These are phyloP conservation scores for Clarias magur DNA, from an alignment of 2,113 vertebrate species.

Conservation along the genomic window DNA sequence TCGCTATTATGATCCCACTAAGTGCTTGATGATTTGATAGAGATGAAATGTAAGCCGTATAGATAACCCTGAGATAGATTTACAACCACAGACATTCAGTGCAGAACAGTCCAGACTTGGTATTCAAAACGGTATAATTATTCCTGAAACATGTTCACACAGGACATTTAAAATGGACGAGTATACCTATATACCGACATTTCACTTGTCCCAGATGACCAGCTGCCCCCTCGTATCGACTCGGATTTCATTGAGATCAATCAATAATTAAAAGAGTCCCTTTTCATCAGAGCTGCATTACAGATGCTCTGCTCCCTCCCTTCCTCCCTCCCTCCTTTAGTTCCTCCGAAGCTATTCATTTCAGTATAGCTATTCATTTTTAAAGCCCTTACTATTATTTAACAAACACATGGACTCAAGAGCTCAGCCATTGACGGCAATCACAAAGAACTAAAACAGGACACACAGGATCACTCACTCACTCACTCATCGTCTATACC, in stretches of 20 bases:
- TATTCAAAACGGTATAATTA: background rate
- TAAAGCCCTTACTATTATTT: conserved; percentile 55
- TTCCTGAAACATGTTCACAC: background rate
- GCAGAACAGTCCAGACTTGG: background rate
- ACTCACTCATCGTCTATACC: no score
- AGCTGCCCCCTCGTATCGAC: conserved; percentile 26
- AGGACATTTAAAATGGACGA: background rate
- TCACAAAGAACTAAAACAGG: background rate
- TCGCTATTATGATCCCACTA: conserved; percentile 8
- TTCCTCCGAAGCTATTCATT: conserved; percentile 53
- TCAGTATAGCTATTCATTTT: conserved; percentile 69
- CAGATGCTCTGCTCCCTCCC: conserved; percentile 63
- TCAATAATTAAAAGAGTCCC: conserved; percentile 74
- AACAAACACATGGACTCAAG: conserved; percentile 53
- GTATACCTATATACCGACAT: background rate
- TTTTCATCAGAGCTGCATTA: conserved; percentile 66
- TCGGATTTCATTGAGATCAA: conserved; percentile 68
- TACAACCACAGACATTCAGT: background rate
- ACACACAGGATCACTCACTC: background rate
- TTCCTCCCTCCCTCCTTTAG: conserved; percentile 29
- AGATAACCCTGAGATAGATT: background rate
- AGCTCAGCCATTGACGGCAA: background rate
- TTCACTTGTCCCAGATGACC: background rate
- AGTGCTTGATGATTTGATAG: background rate
- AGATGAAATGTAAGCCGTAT: conserved; percentile 10